A percentile compares a stretch with the other conserved stretches of the same genome.
These are phyloP conservation scores for Iguana delicatissima DNA, from an alignment of 2,797 vertebrate species.

Conservation along the genomic window DNA sequence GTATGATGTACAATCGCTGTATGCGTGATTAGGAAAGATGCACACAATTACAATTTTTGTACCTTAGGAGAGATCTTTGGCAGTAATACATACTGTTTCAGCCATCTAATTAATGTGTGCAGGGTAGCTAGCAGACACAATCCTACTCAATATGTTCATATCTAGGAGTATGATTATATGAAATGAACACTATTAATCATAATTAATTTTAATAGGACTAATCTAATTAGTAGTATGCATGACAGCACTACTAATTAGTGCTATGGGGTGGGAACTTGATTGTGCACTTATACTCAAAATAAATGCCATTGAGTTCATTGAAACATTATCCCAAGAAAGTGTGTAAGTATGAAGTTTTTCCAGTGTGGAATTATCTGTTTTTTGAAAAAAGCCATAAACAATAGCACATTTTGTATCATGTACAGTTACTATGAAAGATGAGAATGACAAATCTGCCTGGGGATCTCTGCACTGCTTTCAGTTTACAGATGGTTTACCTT, in stretches of 20 bases:
- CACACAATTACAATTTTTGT: not conserved
- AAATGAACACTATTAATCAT: not conserved
- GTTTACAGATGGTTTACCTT: constrained; percentile 34
- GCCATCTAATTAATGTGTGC: not conserved
- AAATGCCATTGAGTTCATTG: not conserved
- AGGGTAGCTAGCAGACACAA: not conserved
- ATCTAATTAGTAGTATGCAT: not conserved
- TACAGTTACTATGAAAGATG: not conserved
- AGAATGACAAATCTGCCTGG: not conserved
- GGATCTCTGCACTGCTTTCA: constrained; percentile 34
- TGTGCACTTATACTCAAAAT: not conserved
- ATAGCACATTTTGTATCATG: not conserved
- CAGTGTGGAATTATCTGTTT: not conserved
- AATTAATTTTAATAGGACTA: not conserved
- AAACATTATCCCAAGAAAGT: not conserved
- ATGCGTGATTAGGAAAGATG: not conserved
- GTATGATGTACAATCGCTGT: not conserved
- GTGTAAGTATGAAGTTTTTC: not conserved
- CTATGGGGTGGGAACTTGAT: not conserved
- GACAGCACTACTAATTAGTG: not conserved
- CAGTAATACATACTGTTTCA: not conserved
- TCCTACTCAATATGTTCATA: not conserved
- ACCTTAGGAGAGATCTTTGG: not conserved
- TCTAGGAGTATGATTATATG: not conserved
- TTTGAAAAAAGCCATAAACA: not conserved